These are phyloP conservation scores for Leptopilina myrica DNA, from an alignment of 2,888 invertebrate genomes.

Conservation along the genomic window DNA sequence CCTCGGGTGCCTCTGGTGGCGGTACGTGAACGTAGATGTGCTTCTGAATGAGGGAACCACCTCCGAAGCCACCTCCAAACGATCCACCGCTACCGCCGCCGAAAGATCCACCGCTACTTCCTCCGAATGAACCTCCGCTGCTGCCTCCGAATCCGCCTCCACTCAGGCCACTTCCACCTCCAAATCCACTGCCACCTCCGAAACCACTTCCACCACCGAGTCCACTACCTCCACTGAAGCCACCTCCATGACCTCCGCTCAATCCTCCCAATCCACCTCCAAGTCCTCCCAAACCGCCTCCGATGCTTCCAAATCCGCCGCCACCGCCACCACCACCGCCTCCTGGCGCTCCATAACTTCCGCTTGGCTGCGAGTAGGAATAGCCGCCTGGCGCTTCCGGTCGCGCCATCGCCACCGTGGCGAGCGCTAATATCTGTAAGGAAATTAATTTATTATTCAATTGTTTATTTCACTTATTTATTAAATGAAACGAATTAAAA, in stretches of 20 bases:
- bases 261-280: constrained; percentile 57
- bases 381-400: constrained; percentile 74
- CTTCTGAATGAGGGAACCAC: constrained; percentile 86
- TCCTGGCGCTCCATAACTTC: constrained; percentile 68
- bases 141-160: constrained; percentile 50
- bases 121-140: constrained; percentile 44
- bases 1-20: constrained; percentile 88
- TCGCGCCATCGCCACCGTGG: constrained; percentile 73
- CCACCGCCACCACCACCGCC: constrained; percentile 59
- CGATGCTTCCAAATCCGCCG: constrained; percentile 40
- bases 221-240: constrained; percentile 57
- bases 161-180: constrained; percentile 56
- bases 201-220: constrained; percentile 55
- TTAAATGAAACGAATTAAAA: too few species aligned
- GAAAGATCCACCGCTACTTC: constrained; percentile 41
- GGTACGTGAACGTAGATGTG: constrained; percentile 95
- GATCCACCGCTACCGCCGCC: constrained; percentile 42
- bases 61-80: constrained; percentile 66
- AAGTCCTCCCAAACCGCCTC: constrained; percentile 53
- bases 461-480: too few species aligned
- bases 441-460: too few species aligned
- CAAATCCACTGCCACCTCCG: constrained; percentile 47
- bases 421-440: constrained; percentile 72
- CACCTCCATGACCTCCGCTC: constrained; percentile 53
- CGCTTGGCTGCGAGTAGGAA: constrained; percentile 65